Percentiles rank a stretch among this genome's conserved stretches.
Evolutionary conservation across 2,888 invertebrate species (phyloP).

Genomic region (Anaspis maculata): DNA sequence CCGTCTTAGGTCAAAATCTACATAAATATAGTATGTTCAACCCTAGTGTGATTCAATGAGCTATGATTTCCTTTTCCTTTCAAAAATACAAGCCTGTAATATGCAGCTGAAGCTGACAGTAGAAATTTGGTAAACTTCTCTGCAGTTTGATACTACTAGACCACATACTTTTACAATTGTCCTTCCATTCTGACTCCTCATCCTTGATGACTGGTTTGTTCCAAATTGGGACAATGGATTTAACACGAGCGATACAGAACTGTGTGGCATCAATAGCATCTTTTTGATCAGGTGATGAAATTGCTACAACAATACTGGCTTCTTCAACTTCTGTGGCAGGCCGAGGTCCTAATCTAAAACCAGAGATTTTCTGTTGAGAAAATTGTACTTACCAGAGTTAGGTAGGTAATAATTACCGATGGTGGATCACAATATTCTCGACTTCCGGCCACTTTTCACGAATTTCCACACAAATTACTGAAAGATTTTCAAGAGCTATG

Average conservation of each 20-base stretch:
- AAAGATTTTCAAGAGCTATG: slow-evolving; percentile 83
- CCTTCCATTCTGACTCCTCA: slow-evolving; percentile 63
- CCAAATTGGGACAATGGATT: slow-evolving; percentile 88
- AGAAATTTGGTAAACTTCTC: too few species aligned
- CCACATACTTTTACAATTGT: slow-evolving; percentile 79
- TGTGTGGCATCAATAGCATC: slow-evolving; percentile 77
- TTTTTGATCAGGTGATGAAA: slow-evolving; percentile 79
- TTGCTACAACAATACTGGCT: slow-evolving; percentile 82
- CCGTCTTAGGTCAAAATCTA: too few species aligned
- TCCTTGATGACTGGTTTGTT: slow-evolving; percentile 83
- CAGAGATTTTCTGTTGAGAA: too few species aligned
- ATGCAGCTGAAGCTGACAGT: too few species aligned
- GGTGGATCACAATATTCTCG: slow-evolving; percentile 76
- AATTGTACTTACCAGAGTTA: too few species aligned
- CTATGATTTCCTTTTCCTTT: too few species aligned
- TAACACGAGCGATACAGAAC: slow-evolving; percentile 75
- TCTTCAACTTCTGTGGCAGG: slow-evolving; percentile 66
- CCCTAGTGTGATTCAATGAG: too few species aligned
- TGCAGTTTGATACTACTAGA: too few species aligned
- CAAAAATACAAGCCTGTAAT: too few species aligned
- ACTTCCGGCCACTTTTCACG: slow-evolving; percentile 66
- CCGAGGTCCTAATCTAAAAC: slow-evolving; percentile 5
- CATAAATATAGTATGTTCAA: too few species aligned
- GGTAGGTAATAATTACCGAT: too few species aligned
- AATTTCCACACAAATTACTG: slow-evolving; percentile 64